Evolutionary conservation across 2,888 invertebrate species (phyloP).

Genomic region (Elmis aenea): DNA sequence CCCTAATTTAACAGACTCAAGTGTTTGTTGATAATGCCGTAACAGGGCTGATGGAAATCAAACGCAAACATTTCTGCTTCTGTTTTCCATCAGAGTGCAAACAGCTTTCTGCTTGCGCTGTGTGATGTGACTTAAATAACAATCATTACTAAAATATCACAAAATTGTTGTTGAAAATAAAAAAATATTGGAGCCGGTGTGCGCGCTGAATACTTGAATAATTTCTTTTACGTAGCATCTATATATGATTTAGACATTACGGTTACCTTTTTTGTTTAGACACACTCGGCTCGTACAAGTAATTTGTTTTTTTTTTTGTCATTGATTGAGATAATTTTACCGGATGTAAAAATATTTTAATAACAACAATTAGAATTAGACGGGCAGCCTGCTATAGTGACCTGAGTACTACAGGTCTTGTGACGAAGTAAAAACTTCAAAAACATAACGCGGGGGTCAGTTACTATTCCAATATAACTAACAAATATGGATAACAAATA

Average conservation of each 20-base stretch:
- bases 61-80: constrained; percentile 19
- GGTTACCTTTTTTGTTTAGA: no score
- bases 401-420: constrained; percentile 24
- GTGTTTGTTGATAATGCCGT: constrained; percentile 22
- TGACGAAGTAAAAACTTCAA: constrained; percentile 19
- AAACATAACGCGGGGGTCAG: constrained; percentile 23
- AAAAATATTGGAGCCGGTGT: constrained; percentile 52
- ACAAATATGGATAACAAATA: constrained; percentile 30
- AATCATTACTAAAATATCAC: constrained; percentile 56
- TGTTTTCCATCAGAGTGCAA: constrained; percentile 37
- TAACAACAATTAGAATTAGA: constrained; percentile 48
- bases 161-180: constrained; percentile 53
- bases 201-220: constrained; percentile 43
- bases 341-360: constrained; percentile 45
- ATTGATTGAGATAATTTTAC: constrained; percentile 44
- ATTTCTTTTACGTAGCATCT: constrained; percentile 29
- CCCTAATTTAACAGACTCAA: constrained; percentile 12
- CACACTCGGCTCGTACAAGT: no score
- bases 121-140: constrained; percentile 54
- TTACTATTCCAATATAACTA: constrained; percentile 29
- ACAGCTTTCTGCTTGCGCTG: constrained; percentile 42
- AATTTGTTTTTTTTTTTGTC: constrained; percentile 25
- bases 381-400: constrained; percentile 39
- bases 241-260: no score
- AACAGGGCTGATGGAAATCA: constrained; percentile 28